These are phyloP conservation scores for Eucriotettix oculatus DNA, from an alignment of 2,888 invertebrate genomes.

Conservation along the genomic window DNA sequence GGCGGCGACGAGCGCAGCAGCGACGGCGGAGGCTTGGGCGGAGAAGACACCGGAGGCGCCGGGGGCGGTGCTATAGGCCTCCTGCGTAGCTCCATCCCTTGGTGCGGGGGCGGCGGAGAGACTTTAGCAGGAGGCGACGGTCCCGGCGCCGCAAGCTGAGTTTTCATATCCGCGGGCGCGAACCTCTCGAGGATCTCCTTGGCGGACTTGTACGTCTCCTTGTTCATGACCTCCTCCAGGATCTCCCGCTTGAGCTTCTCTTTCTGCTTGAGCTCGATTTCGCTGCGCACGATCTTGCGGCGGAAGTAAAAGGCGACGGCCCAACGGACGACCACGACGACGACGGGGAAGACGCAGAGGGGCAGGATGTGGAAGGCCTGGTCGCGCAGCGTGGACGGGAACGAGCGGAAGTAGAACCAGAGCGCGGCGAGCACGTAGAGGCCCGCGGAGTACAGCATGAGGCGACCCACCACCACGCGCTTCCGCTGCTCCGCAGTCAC, in stretches of 20 bases:
- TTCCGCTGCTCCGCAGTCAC: constrained; percentile 45
- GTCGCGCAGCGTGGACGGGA: constrained; percentile 56
- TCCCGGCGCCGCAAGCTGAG: not conserved
- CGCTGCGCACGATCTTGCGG: constrained; percentile 61
- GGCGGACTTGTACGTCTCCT: constrained; percentile 91
- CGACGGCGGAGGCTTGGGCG: not conserved
- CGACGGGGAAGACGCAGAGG: constrained; percentile 58
- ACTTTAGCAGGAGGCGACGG: not conserved
- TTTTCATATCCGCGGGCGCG: constrained; percentile 40
- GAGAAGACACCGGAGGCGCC: not conserved
- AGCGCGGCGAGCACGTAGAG: constrained; percentile 47
- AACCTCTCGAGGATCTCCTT: constrained; percentile 77
- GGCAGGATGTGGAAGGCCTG: constrained; percentile 62
- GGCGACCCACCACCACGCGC: constrained; percentile 63
- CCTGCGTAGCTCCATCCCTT: constrained; percentile 8
- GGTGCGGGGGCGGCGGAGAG: not conserved
- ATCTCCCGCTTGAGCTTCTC: constrained; percentile 72
- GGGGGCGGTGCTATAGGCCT: constrained; percentile 7
- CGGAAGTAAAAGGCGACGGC: constrained; percentile 79
- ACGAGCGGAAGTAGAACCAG: constrained; percentile 64
- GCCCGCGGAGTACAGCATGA: constrained; percentile 40
- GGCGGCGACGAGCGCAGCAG: not conserved
- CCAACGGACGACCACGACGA: constrained; percentile 61
- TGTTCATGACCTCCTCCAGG: constrained; percentile 91
- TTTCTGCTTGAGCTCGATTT: constrained; percentile 50